Base-by-base conservation (phyloP, 2,888 invertebrate genomes). In the Homarus gammarus region DNA sequence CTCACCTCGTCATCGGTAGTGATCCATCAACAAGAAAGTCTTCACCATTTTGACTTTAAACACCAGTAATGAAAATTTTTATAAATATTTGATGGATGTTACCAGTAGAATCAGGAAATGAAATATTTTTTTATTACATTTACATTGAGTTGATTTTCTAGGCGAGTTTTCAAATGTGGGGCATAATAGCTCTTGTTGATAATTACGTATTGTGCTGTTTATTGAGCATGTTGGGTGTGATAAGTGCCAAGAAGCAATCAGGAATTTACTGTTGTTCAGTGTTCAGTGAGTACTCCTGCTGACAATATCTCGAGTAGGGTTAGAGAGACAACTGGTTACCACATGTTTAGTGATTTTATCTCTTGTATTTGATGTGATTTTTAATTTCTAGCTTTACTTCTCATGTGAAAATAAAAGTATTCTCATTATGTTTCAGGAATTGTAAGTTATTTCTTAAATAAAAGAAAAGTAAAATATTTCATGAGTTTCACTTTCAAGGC, bases 11-110 rank as follows among this genome's bases (percentile, higher is more conserved):
- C 78, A 31, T 79, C 78, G 56, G 27, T 27, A 27, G 64, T 22
- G 27, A 64, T 64, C 27, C 64, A 64, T 64, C 64, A 64, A 12
- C 64, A 64, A 64, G n/a, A 27, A 64, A 64, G 8, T 64, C n/a
- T 64, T 64, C 12, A 44, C 5, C 5, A 64, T 64, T 64, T 27
- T 64, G 64, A 64, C 27, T 64, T 64, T 27, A 64, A 64, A 64
- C 64, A 64, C 8, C 12, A 64, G 64, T 64, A 64, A 64, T 64
- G 10, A 64, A 27, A 27, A 27, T 22, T 18, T 18, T 12, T 64
- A 64, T 22, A 22, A 27, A 27, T 8, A 27, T 27, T 27, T 64
- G 64, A 27, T 64, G 31, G 27, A 27, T 27, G 8, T 64, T 3
- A 0, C 27, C 27, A 27, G 31, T 64, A 22, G n/a, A 27, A 64